phyloP scores from a whole-genome alignment of 2,888 invertebrate genomes.

The Meandrusa payeni region DNA sequence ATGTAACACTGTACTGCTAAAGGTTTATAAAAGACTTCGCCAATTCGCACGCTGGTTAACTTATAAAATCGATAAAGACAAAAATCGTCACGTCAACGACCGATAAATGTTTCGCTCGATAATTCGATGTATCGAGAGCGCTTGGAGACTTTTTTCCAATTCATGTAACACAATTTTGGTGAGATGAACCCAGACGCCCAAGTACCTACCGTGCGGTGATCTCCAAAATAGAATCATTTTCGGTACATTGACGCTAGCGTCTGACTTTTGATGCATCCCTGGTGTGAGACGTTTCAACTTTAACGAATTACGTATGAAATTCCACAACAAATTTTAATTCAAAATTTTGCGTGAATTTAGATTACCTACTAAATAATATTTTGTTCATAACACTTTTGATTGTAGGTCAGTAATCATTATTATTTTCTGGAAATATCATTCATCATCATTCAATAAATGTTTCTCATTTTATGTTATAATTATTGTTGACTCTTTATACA shows the following conservation, averaged over 20 bases:
- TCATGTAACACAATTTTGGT: constrained; percentile 8
- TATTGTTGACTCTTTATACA: too few relatives aligned
- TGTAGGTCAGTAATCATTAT: too few relatives aligned
- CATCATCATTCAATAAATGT: too few relatives aligned
- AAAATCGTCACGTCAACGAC: background rate
- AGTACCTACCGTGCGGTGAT: constrained; percentile 33
- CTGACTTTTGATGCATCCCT: constrained; percentile 32
- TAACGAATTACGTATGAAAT: constrained; percentile 3
- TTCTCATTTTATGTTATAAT: too few relatives aligned
- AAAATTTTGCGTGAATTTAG: constrained; percentile 2
- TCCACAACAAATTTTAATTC: constrained; percentile 5
- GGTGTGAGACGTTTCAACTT: constrained; percentile 23
- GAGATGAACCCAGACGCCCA: constrained; percentile 29
- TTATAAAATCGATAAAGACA: too few relatives aligned
- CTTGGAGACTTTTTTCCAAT: constrained; percentile 17
- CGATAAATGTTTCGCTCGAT: background rate
- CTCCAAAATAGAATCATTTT: constrained; percentile 37
- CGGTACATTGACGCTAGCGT: constrained; percentile 36
- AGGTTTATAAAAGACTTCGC: too few relatives aligned
- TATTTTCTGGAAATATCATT: too few relatives aligned
- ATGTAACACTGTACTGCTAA: too few relatives aligned
- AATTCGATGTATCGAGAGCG: constrained; percentile 1
- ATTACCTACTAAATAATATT: too few relatives aligned
- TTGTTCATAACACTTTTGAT: too few relatives aligned
- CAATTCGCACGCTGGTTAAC: too few relatives aligned